Base-by-base conservation (phyloP, 1,140 invertebrate genomes). In the Penaeus chinensis region DNA sequence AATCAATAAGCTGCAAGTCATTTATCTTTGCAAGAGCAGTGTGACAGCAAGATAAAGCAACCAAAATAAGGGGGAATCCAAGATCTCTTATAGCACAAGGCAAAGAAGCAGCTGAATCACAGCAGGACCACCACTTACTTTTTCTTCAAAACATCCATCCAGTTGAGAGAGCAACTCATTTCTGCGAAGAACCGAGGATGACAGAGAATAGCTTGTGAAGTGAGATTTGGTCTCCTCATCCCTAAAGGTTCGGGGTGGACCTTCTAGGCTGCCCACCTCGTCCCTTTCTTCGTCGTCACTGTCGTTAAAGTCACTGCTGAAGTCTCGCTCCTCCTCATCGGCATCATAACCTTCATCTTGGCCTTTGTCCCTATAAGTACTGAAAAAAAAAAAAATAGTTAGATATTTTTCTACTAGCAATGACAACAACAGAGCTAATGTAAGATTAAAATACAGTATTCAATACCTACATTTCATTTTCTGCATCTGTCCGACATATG, bases 141-240 rank as follows among this genome's bases (percentile, higher is more conserved):
- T 85, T 62, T 80, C 95, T 93, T 99, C 98, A 94, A 99, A 99
- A 91, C 95, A 94, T 91, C 98, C 95, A 94, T 99, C 98, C 0
- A 99, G 92, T 54, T 97, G 91, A 0, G 95, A 94, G 0, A 99
- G 93, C 78, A 96, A 95, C 84, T 97, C 94, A 92, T 98, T 98
- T 90, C 98, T 94, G 84, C 94, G 93, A 7, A 99, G 96, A 0
- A 98, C 95, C 91, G 97, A 98, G 74, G 97, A 98, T 0, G 96
- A 96, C 95, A 99, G 96, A 0, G 98, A 99, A 92, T 98, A 99
- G 91, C 97, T 95, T 0, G 98, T 98, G 92, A 99, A 99, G 24
- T 95, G 93, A 0, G 97, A 97, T 92, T 96, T 97, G 0, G 95
- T 96, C 92, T 98, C 96, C 91, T 96, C 95, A 84, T 96, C 94